Conservation (phyloP, 2,113 vertebrate species). For the Hemiprocne comata region DNA sequence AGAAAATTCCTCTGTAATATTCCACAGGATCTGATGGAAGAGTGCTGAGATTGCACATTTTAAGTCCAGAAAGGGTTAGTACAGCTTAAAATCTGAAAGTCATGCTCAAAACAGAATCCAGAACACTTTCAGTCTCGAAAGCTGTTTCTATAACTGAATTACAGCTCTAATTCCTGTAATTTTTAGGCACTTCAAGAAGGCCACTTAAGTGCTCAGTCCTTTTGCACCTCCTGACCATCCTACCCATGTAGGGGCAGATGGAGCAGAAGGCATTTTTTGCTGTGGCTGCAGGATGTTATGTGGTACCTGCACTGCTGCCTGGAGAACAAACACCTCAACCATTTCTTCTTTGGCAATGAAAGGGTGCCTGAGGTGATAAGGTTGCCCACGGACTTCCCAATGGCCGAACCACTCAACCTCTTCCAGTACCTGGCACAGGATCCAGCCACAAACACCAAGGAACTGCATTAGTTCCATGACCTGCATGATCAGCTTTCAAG, state of each 20-base stretch:
- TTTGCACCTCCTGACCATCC: neutral
- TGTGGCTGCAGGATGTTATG: neutral
- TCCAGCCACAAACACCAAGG: rapidly evolving
- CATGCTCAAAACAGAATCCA: neutral
- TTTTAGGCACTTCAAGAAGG: neutral
- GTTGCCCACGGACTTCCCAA: neutral
- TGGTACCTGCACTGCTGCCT: neutral
- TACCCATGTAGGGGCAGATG: neutral
- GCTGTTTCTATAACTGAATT: neutral
- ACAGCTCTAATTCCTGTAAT: neutral
- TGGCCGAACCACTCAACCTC: neutral
- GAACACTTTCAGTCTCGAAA: neutral
- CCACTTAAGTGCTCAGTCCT: neutral
- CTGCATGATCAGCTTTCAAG: neutral
- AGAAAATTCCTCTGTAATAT: neutral
- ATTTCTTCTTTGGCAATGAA: neutral
- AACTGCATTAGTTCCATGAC: neutral
- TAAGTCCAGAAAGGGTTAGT: neutral
- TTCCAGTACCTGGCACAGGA: neutral
- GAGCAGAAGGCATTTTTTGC: neutral
- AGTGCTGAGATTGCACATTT: rapidly evolving
- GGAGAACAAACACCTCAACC: neutral
- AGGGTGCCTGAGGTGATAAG: neutral
- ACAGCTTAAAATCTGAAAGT: neutral
- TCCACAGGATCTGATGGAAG: rapidly evolving